Evolutionary conservation across 2,113 vertebrate species (phyloP).

Genomic region (Catharus fuscescens): DNA sequence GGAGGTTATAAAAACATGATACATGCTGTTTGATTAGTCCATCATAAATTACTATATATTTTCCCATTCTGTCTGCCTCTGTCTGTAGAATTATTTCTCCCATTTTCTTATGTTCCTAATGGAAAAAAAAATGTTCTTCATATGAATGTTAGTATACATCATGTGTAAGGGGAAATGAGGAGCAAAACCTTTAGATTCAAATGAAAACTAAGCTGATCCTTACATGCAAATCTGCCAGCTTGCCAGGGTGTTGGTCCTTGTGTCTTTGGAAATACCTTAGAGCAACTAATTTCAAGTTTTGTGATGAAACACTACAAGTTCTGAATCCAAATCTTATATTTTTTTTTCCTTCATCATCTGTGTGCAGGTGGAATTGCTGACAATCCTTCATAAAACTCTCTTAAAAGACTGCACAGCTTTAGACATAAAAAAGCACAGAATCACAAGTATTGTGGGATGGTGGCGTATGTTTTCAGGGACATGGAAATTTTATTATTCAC

Average conservation of each 20-base stretch:
- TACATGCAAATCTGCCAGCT: background rate
- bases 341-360: background rate
- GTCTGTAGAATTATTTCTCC: background rate
- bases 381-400: background rate
- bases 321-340: background rate
- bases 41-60: background rate
- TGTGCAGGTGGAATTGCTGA: background rate
- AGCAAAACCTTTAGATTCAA: background rate
- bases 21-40: background rate
- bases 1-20: background rate
- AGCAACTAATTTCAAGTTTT: background rate
- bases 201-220: background rate
- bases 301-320: background rate
- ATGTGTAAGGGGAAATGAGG: background rate
- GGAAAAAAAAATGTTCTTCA: background rate
- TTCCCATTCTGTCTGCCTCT: background rate
- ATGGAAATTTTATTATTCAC: background rate
- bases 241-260: background rate
- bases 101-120: background rate
- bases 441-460: rapidly evolving
- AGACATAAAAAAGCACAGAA: background rate
- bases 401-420: rapidly evolving
- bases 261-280: background rate
- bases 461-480: rapidly evolving
- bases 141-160: background rate